A percentile compares a stretch with the other conserved stretches of the same genome.
Evolutionary conservation across 2,888 invertebrate genomes (phyloP).

Genomic region (Sinentomon sp.): DNA sequence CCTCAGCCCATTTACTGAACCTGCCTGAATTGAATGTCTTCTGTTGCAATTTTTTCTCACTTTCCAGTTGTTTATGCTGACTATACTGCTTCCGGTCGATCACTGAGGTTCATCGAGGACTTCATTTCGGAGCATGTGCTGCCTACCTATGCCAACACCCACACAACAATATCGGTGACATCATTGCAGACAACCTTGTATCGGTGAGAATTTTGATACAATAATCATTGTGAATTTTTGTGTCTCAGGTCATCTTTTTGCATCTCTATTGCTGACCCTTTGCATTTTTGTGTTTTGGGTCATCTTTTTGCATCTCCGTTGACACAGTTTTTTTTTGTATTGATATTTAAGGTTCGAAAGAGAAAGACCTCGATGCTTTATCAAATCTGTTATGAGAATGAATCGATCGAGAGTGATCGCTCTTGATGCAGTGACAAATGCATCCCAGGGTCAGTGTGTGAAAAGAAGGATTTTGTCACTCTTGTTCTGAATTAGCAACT

Average conservation of each 20-base stretch:
- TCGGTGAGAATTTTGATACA: slow-evolving; percentile 31
- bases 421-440: too few relatives aligned
- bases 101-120: slow-evolving; percentile 57
- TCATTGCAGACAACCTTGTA: slow-evolving; percentile 63
- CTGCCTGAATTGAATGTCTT: too few relatives aligned
- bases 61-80: slow-evolving; percentile 57
- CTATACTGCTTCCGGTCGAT: slow-evolving; percentile 57
- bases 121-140: slow-evolving; percentile 49
- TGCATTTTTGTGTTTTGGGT: background rate
- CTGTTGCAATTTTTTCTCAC: slow-evolving; percentile 16
- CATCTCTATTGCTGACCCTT: background rate
- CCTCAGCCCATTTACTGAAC: too few relatives aligned
- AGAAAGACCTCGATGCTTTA: too few relatives aligned
- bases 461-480: too few relatives aligned
- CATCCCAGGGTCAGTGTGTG: too few relatives aligned
- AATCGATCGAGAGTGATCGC: too few relatives aligned
- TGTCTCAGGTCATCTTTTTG: slow-evolving; percentile 1
- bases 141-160: slow-evolving; percentile 55
- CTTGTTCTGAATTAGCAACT: too few relatives aligned
- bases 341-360: too few relatives aligned
- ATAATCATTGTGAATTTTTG: slow-evolving; percentile 15
- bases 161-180: slow-evolving; percentile 52
- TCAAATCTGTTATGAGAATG: too few relatives aligned
- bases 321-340: too few relatives aligned
- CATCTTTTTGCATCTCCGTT: slow-evolving; percentile 1